A percentile compares a stretch with the other conserved stretches of the same genome.
These are phyloP conservation scores for Turnix velox DNA, from an alignment of 2,113 vertebrate species.

Conservation along the genomic window DNA sequence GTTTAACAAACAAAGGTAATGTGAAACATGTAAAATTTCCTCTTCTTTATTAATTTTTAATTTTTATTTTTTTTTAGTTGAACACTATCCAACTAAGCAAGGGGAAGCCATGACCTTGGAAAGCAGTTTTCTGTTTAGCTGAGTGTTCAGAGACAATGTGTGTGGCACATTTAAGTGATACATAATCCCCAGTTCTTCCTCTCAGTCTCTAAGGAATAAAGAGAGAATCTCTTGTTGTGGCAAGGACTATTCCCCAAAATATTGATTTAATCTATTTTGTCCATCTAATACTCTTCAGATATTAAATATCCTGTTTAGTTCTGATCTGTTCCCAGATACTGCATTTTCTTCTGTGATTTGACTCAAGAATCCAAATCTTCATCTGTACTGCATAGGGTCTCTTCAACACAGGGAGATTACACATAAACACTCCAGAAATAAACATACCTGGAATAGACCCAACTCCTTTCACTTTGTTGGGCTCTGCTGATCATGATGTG, in stretches of 20 bases:
- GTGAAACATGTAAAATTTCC: constrained; percentile 38
- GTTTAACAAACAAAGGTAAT: constrained; percentile 42
- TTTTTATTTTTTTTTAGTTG: neutral
- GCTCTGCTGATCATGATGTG: neutral
- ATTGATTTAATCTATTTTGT: neutral
- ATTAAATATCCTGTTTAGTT: neutral
- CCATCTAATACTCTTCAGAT: neutral
- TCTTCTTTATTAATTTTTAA: constrained; percentile 44
- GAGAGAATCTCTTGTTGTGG: constrained; percentile 11
- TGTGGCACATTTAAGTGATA: constrained; percentile 39
- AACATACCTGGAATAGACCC: neutral
- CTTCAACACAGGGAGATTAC: neutral
- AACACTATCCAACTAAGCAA: constrained; percentile 28
- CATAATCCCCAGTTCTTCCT: constrained; percentile 11
- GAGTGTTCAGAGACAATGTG: constrained; percentile 26
- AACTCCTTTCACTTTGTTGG: neutral
- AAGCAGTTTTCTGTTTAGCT: constrained; percentile 5
- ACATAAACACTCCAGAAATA: neutral
- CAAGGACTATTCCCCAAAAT: constrained; percentile 22
- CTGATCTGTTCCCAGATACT: neutral
- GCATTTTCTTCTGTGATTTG: neutral
- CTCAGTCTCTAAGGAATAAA: neutral
- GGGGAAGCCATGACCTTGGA: neutral
- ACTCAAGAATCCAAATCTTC: neutral
- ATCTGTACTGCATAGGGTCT: neutral